Evolutionary conservation across 2,888 invertebrate genomes (phyloP).

Genomic region (Deilephila porcellus): DNA sequence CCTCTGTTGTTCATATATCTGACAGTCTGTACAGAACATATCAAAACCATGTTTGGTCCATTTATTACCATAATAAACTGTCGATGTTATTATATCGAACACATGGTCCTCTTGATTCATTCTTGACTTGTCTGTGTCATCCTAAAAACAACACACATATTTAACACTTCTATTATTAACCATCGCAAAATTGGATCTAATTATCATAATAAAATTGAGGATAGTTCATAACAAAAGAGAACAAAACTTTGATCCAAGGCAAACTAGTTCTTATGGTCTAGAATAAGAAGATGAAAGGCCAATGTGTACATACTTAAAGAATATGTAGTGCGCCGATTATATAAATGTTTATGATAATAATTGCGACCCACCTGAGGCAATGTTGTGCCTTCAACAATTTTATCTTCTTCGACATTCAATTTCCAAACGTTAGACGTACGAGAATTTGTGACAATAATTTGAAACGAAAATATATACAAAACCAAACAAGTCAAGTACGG

Average conservation of each 20-base stretch:
- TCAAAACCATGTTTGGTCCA: constrained; percentile 88
- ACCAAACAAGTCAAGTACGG: constrained; percentile 86
- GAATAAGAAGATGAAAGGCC: constrained; percentile 50
- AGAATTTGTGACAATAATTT: constrained; percentile 90
- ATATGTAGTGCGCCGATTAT: constrained; percentile 63
- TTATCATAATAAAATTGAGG: not conserved
- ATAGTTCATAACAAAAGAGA: constrained; percentile 30
- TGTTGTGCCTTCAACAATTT: constrained; percentile 88
- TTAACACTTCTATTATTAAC: not conserved
- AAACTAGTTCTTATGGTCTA: constrained; percentile 47
- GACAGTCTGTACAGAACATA: constrained; percentile 87
- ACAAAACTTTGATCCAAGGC: constrained; percentile 53
- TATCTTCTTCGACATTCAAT: constrained; percentile 90
- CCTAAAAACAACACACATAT: constrained; percentile 56
- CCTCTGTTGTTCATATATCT: constrained; percentile 82
- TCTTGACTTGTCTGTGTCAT: constrained; percentile 72
- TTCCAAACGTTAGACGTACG: constrained; percentile 94
- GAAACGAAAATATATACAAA: constrained; percentile 89
- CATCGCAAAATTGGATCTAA: not conserved
- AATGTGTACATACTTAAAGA: constrained; percentile 43
- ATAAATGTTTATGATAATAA: constrained; percentile 61
- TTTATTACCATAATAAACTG: constrained; percentile 86
- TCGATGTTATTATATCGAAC: constrained; percentile 91
- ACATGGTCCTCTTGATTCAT: constrained; percentile 87
- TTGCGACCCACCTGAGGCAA: constrained; percentile 80